Base-by-base conservation (phyloP, 2,797 vertebrate genomes). In the Malacoctenus gilli region DNA sequence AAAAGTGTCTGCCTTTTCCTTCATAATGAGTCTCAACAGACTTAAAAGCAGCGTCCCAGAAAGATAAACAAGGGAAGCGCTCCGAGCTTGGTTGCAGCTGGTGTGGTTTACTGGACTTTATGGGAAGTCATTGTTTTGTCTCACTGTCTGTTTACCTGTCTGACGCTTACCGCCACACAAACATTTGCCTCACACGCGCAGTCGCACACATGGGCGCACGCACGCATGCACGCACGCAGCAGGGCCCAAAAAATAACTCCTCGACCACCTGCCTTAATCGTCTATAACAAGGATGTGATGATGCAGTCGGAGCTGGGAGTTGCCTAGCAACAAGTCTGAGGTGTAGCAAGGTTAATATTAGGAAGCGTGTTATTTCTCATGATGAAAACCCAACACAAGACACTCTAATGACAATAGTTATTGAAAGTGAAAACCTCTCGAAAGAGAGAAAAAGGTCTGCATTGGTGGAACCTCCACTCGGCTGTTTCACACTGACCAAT, bases 311-410 rank as follows among this genome's bases (percentile, higher is more conserved):
- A 72, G 67, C 80, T 65, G 42, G 43, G 43, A 46, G 90, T 91
- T 91, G 89, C 90, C 78, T 88, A 89, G 92, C 90, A 92, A 92
- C 91, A 88, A 82, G 77, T 23, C 63, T 70, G 86, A 90, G 86
- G 88, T 88, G 83, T 85, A 86, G 78, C 79, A 84, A 85, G 83
- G 88, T 89, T 92, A 90, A 92, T 89, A 86, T 85, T 89, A 82
- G 72, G 77, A 85, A 86, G 71, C 67, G 84, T 87, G 86, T 84
- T 82, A 83, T 88, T 80, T 85, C 53, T 76, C 46, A 69, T 82
- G 51, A 85, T 72, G 60, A 85, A 77, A 83, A 69, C 36, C 39
- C 47, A 47, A 5, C 9, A 65, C 55, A 54, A 41, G 47, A 67
- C 58, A 69, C 15, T 48, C 34, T 51, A 47, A 28, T 70, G 36